Evolutionary conservation across 1,140 invertebrate genomes (phyloP).

Genomic region (Lepidurus arcticus): DNA sequence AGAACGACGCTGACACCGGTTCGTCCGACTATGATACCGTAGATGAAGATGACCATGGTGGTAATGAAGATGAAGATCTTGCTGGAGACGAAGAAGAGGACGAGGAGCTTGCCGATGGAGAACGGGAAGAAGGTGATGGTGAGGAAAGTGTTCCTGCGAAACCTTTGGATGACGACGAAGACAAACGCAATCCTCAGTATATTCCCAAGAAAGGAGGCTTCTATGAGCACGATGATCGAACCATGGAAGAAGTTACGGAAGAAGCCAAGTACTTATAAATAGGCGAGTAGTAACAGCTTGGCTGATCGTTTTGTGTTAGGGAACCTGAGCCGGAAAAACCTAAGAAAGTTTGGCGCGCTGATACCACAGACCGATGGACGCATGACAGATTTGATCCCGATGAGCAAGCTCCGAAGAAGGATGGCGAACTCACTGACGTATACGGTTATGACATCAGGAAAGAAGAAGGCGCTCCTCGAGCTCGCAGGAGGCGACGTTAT

Average conservation of each 20-base stretch:
- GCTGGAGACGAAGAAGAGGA: constrained; percentile 40
- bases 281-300: constrained; percentile 38
- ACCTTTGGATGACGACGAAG: constrained; percentile 85
- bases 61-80: constrained; percentile 41
- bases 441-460: constrained; percentile 94
- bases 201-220: constrained; percentile 93
- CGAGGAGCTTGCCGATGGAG: constrained; percentile 42
- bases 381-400: constrained; percentile 83
- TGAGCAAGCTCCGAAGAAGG: constrained; percentile 76
- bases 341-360: constrained; percentile 42
- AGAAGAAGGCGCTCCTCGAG: constrained; percentile 82
- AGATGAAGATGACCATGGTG: constrained; percentile 38
- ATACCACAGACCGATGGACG: constrained; percentile 65
- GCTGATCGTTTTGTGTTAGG: constrained; percentile 20
- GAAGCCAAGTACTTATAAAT: constrained; percentile 38
- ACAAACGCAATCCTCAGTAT: constrained; percentile 91
- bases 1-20: not conserved
- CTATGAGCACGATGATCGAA: constrained; percentile 91
- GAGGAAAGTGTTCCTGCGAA: constrained; percentile 47
- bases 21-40: constrained; percentile 37
- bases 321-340: constrained; percentile 36
- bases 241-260: constrained; percentile 59
- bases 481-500: constrained; percentile 73
- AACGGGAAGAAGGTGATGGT: constrained; percentile 46
- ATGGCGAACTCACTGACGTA: constrained; percentile 74